These are phyloP conservation scores for Alauda arvensis DNA, from an alignment of 2,797 vertebrate genomes.

Conservation along the genomic window DNA sequence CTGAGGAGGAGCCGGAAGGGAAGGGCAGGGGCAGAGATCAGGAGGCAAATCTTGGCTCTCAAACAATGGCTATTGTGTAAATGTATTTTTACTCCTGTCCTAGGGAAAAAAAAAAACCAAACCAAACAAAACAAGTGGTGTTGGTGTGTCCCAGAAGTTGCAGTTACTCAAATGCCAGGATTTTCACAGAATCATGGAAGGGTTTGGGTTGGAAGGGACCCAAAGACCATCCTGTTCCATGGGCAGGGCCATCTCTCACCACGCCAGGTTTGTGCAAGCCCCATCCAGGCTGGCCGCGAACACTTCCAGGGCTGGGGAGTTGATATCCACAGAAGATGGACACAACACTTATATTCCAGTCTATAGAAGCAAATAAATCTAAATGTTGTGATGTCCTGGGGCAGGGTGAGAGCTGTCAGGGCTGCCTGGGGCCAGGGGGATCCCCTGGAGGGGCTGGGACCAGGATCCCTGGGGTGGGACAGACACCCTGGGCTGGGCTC, in stretches of 20 bases:
- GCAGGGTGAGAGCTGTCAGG: background rate
- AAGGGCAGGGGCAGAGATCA: background rate
- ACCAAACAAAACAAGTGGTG: background rate
- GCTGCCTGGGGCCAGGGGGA: background rate
- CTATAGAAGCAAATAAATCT: background rate
- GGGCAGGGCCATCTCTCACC: background rate
- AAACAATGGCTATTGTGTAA: background rate
- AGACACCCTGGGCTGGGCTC: background rate
- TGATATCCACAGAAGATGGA: background rate
- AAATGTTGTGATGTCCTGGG: background rate
- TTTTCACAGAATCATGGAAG: background rate
- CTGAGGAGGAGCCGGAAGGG: background rate
- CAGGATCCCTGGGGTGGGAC: fast-evolving
- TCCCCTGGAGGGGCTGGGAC: background rate
- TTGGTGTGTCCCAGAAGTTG: background rate
- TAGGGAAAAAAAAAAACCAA: background rate
- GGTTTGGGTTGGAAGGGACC: background rate
- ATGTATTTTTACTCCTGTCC: background rate
- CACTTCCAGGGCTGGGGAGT: background rate
- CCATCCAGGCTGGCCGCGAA: background rate
- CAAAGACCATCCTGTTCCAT: background rate
- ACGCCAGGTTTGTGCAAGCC: background rate
- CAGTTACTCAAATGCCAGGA: background rate
- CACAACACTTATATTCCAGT: background rate
- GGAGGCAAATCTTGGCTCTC: background rate